Percentiles rank a stretch among this genome's conserved stretches.
Conservation (phyloP, 2,888 invertebrate genomes). For the Acrocyrtus sp. region DNA sequence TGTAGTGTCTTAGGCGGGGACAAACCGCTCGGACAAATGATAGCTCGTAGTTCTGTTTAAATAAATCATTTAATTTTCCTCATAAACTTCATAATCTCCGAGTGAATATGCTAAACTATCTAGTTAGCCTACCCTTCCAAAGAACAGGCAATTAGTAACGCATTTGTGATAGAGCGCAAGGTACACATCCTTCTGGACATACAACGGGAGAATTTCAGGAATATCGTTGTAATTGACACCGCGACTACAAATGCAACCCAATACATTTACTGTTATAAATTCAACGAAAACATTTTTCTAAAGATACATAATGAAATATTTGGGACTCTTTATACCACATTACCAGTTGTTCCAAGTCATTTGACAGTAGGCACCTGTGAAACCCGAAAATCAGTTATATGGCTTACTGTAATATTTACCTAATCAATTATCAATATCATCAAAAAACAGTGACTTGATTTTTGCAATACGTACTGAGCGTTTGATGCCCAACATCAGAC, state of each 20-base stretch:
- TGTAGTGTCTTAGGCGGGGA: conserved; percentile 45
- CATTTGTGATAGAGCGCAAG: conserved; percentile 48
- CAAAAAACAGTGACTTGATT: not conserved
- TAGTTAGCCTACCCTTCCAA: too few relatives aligned
- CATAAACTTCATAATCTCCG: too few relatives aligned
- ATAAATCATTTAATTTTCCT: too few relatives aligned
- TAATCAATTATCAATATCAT: not conserved
- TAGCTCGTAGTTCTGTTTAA: conserved; percentile 26
- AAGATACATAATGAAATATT: too few relatives aligned
- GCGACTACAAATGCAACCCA: too few relatives aligned
- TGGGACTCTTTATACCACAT: too few relatives aligned
- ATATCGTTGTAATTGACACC: conserved; percentile 53
- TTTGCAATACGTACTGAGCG: conserved; percentile 2
- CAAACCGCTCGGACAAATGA: conserved; percentile 54
- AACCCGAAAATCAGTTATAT: not conserved
- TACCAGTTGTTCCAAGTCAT: conserved; percentile 44
- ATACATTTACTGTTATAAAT: too few relatives aligned
- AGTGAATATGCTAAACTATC: too few relatives aligned
- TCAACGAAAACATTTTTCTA: conserved; percentile 39
- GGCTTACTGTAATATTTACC: not conserved
- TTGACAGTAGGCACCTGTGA: conserved; percentile 32
- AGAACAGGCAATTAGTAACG: conserved; percentile 35
- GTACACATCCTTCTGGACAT: conserved; percentile 52
- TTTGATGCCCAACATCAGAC: conserved; percentile 24
- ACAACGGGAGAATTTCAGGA: conserved; percentile 48